Evolutionary conservation across 2,888 invertebrate genomes (phyloP), one percentile per base, ranked within the genome.

Genomic region (Oligia fasciuncula): DNA sequence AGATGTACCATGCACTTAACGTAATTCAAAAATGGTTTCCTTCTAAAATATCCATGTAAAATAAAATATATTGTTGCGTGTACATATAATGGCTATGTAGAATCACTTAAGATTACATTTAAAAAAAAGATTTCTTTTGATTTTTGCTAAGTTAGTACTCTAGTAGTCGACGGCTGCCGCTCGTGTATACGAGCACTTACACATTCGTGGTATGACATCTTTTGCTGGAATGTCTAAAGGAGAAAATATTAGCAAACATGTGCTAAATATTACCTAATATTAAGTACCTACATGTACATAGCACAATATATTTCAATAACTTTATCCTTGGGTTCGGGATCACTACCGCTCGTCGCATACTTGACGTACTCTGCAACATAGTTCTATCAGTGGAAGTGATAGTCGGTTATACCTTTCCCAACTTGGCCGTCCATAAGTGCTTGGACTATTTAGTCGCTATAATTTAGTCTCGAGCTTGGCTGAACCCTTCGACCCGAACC

Each of bases 401-500:
- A 70, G 67, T 73, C 71, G 76, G 80, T 77, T 88, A 83, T 80
- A 76, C 79, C 43, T 76, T 79, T 74, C 74, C 67, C 76, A 85
- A 89, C 72, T 87, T 85, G 40, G 54, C 46, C 65, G 35, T 80
- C 51, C 65, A 46, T 79, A 79, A 80, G 76, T 82, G 71, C 54
- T 84, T 78, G 46, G 74, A 86, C 78, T 73, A 81, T 88, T 87
- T 80, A 80, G 75, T 69, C 72, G 51, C 76, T 46, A 77, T 78
- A 85, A 81, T 85, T 82, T 77, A 79, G 83, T 79, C 69, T 77
- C 65, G 46, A 69, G 74, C 71, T 69, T 68, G 66, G 23, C 69
- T 72, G 35, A 71, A 74, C 73, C 85, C 69, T 81, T 79, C n/a
- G 62, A 67, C 49, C 76, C 54, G 17, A 71, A 75, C 40, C 46